Percentiles rank a stretch among this genome's conserved stretches.
Conservation (phyloP, 2,888 invertebrate species). For the Parnassius glacialis region DNA sequence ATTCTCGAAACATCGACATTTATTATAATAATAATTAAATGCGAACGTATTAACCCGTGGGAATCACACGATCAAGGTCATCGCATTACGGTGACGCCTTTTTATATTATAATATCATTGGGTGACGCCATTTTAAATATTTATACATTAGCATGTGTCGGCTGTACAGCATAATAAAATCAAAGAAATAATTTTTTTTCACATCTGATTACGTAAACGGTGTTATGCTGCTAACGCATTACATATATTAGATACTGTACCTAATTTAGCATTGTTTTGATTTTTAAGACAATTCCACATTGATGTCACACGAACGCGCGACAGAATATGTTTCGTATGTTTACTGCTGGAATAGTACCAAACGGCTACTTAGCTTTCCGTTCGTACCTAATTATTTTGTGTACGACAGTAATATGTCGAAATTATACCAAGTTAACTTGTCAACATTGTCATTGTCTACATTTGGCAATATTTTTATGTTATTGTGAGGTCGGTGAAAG, state of each 20-base stretch:
- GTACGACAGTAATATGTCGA: too few species aligned
- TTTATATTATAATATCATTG: not conserved
- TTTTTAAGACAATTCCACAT: conserved; percentile 1
- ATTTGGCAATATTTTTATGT: too few species aligned
- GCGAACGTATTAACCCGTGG: conserved; percentile 13
- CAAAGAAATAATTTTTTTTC: conserved; percentile 5
- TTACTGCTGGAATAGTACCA: too few species aligned
- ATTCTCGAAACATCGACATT: not conserved
- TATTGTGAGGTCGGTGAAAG: too few species aligned
- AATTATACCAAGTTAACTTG: too few species aligned
- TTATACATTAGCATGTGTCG: conserved; percentile 1
- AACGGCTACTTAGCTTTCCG: too few species aligned
- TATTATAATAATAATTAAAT: conserved; percentile 1
- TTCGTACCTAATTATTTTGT: too few species aligned
- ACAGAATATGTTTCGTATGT: too few species aligned
- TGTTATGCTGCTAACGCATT: not conserved
- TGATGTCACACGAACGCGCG: not conserved
- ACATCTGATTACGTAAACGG: conserved; percentile 10
- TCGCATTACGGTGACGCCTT: conserved; percentile 7
- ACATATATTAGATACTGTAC: not conserved
- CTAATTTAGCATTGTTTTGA: not conserved
- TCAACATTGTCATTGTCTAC: too few species aligned
- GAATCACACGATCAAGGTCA: conserved; percentile 14
- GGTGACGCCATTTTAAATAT: conserved; percentile 10
- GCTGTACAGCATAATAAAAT: not conserved